A percentile compares a stretch with the other conserved stretches of the same genome.
These are phyloP conservation scores for Drosophila busckii DNA, from an alignment of 1,140 invertebrate species.

Conservation along the genomic window DNA sequence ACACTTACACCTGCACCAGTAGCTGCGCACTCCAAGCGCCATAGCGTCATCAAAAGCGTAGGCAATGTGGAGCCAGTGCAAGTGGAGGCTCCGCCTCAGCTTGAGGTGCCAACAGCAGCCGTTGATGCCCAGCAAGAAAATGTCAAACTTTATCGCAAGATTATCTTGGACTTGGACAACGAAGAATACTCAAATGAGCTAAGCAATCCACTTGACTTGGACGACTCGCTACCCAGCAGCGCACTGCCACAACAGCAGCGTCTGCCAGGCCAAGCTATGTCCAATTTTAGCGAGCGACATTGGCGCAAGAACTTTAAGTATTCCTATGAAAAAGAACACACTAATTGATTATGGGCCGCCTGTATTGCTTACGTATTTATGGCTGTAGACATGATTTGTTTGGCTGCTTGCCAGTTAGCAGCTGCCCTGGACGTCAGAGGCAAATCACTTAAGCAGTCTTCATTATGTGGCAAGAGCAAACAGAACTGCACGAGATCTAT, in stretches of 20 bases:
- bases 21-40: conserved; percentile 9
- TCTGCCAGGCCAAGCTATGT: conserved; percentile 17
- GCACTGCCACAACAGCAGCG: conserved; percentile 12
- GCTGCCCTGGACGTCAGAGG: conserved; percentile 28
- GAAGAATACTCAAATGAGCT: conserved; percentile 61
- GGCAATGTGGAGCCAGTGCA: conserved; percentile 67
- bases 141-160: conserved; percentile 67
- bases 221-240: conserved; percentile 15
- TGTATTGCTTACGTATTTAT: not conserved
- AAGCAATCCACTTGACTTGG: conserved; percentile 14
- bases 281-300: conserved; percentile 59
- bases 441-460: conserved; percentile 44
- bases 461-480: conserved; percentile 47
- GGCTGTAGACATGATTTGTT: conserved; percentile 33
- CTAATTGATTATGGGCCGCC: conserved; percentile 23
- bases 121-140: conserved; percentile 38
- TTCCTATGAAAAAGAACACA: conserved; percentile 52
- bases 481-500: conserved; percentile 53
- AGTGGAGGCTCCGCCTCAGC: conserved; percentile 4
- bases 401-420: conserved; percentile 55
- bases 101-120: not conserved
- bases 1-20: not conserved
- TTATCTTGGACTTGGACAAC: conserved; percentile 57
- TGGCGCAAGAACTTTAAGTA: conserved; percentile 64
- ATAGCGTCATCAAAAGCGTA: conserved; percentile 65